Evolutionary conservation across 2,797 vertebrate genomes (phyloP), one percentile per base, ranked within the genome.

Genomic region (Delichon dasypus): DNA sequence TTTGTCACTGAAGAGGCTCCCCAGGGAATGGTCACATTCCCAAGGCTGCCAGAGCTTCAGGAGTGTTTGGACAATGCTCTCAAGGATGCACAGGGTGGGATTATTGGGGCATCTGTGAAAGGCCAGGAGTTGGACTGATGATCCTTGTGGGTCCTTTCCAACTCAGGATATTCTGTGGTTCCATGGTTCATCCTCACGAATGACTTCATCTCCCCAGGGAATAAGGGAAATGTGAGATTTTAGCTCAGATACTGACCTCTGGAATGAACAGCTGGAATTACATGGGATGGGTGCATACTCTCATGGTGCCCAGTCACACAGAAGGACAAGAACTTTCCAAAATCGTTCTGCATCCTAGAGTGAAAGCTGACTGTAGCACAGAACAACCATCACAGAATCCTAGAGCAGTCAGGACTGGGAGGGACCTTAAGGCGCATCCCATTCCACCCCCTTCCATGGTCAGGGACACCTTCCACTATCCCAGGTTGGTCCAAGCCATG

Each of bases 51-150:
- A 78, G 21, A 71, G 10, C 34, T 64, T 30, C 42, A 27, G 42
- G 22, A 42, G 18, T 0, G 2, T 78, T 71, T 36, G 66, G 57
- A 57, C 17, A 57, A 4, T 0, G 0, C 22, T 19, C 26, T 13
- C 74, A 50, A 50, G 48, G 13, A 29, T 65, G 60, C 27, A 13
- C 32, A 51, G 45, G 13, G 10, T 55, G 65, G 65, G 50, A 42
- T 42, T 27, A 0, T 36, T 86, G 42, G 34, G 17, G 7, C 22
- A 34, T 36, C 48, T 55, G 20, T 22, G 42, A 34, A 42, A 48
- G 34, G 30, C 1, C 30, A 62, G 34, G 30, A 0, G 10, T 0
- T 76, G 62, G 22, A 68, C 19, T 0, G 0, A 21, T 48, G 15
- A 36, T 36, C 42, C 17, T 19, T 0, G 17, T 30, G 34, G 5